Base-by-base conservation (phyloP, 1,140 invertebrate genomes). In the Drosophila ambigua region DNA sequence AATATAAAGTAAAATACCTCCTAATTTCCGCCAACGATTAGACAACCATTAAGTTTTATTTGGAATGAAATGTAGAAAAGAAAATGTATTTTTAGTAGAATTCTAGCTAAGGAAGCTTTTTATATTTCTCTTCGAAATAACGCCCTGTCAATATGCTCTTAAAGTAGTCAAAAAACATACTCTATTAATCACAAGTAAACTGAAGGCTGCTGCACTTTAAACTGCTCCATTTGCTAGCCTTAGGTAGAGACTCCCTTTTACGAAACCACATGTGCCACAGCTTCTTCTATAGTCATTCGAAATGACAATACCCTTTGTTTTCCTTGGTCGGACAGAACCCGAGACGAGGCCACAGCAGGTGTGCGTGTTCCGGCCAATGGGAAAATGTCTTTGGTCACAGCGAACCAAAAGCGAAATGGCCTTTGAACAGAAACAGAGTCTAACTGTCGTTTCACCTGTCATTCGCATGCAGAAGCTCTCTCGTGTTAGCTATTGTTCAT, bases 331-430 rank as follows among this genome's bases (percentile, higher is more conserved):
- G 16, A 46, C 41, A 15, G 9, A 24, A 48, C 48, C 24, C 50
- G n/a, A 49, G 16, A 16, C 51, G 23, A 23, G 31, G 8, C 28
- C 66, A n/a, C 35, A 55, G 57, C 63, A 61, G 61, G 50, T 49
- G 53, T 62, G 62, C 61, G 57, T 71, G 72, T 46, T 24, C 31
- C 31, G 39, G 49, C 45, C 60, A 77, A 81, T 67, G 59, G 48
- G 46, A 64, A 28, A 44, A 82, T 54, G 51, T 60, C 68, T 72
- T 63, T 28, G 26, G 26, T 28, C 5, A 7, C 26, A 28, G 49
- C 43, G 45, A 24, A 45, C 39, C 35, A 39, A 68, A 35, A 31
- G 9, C 13, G 28, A 46, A 65, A 53, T 26, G 39, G 41, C 15
- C 11, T 16, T 52, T n/a, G 5, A 52, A 43, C 60, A 54, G 65